Evolutionary conservation across 2,113 vertebrate species (phyloP).

Genomic region (Amphilophus citrinellus): DNA sequence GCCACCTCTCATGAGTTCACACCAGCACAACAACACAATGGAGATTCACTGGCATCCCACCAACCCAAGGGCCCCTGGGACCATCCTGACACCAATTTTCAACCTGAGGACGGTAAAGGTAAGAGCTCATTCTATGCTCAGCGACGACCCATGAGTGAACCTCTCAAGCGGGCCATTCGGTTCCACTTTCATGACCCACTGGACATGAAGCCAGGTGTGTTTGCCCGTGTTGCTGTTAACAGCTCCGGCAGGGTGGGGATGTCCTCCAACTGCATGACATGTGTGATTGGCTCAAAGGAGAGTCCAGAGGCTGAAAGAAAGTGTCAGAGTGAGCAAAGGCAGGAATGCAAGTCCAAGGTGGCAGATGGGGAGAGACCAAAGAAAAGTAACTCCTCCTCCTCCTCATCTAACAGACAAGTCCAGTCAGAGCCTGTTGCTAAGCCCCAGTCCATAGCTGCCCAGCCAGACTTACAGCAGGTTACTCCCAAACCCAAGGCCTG

Average conservation of each 20-base stretch:
- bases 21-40: slow-evolving; percentile 78
- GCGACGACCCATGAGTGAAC: slow-evolving; percentile 84
- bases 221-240: slow-evolving; percentile 87
- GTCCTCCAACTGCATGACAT: slow-evolving; percentile 93
- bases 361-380: slow-evolving; percentile 27
- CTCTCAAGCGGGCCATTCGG: slow-evolving; percentile 82
- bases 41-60: slow-evolving; percentile 69
- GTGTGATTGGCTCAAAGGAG: slow-evolving; percentile 88
- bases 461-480: slow-evolving; percentile 24
- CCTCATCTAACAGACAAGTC: slow-evolving; percentile 42
- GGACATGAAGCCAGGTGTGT: slow-evolving; percentile 78
- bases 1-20: slow-evolving; percentile 69
- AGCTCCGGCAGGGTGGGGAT: slow-evolving; percentile 88
- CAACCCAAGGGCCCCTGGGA: slow-evolving; percentile 66
- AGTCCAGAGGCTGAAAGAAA: slow-evolving; percentile 87
- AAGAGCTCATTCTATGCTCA: slow-evolving; percentile 81
- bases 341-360: slow-evolving; percentile 7
- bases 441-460: slow-evolving; percentile 20
- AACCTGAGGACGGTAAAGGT: slow-evolving; percentile 88
- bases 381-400: slow-evolving; percentile 19
- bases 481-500: slow-evolving; percentile 32
- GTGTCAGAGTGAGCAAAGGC: slow-evolving; percentile 30
- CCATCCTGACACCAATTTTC: slow-evolving; percentile 75
- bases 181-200: slow-evolving; percentile 78
- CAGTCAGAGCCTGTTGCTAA: slow-evolving; percentile 43